Percentiles rank a stretch among this genome's conserved stretches.
These are phyloP conservation scores for Nymphalis polychloros DNA, from an alignment of 2,888 invertebrate genomes.

Conservation along the genomic window DNA sequence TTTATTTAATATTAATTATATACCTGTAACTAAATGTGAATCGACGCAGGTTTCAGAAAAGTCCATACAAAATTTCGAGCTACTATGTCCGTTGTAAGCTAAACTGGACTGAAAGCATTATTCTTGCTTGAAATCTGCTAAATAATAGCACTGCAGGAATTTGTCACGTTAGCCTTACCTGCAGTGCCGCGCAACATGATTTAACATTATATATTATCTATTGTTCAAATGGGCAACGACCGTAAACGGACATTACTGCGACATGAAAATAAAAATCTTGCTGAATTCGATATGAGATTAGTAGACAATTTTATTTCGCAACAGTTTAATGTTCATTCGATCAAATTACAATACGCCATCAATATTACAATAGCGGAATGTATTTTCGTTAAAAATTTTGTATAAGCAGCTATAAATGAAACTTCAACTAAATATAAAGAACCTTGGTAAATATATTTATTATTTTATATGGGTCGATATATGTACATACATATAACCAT, in stretches of 20 bases:
- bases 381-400: no score
- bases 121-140: conserved; percentile 3
- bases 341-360: background rate
- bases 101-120: background rate
- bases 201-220: conserved; percentile 19
- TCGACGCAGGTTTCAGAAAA: no score
- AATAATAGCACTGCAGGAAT: conserved; percentile 14
- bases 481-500: no score
- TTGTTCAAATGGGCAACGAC: conserved; percentile 19
- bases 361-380: background rate
- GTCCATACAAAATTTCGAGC: background rate
- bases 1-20: no score
- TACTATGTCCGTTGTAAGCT: background rate
- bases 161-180: conserved; percentile 15
- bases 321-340: conserved; percentile 4
- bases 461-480: no score
- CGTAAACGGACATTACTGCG: conserved; percentile 21
- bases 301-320: conserved; percentile 17
- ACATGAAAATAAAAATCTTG: conserved; percentile 15
- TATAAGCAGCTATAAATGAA: no score
- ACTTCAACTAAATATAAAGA: no score
- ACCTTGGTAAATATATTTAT: no score
- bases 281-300: conserved; percentile 14
- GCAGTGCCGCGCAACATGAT: conserved; percentile 5
- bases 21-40: no score